Percentiles rank a stretch among this genome's conserved stretches.
Evolutionary conservation across 2,113 vertebrate genomes (phyloP).

Genomic region (Cottus gobio): DNA sequence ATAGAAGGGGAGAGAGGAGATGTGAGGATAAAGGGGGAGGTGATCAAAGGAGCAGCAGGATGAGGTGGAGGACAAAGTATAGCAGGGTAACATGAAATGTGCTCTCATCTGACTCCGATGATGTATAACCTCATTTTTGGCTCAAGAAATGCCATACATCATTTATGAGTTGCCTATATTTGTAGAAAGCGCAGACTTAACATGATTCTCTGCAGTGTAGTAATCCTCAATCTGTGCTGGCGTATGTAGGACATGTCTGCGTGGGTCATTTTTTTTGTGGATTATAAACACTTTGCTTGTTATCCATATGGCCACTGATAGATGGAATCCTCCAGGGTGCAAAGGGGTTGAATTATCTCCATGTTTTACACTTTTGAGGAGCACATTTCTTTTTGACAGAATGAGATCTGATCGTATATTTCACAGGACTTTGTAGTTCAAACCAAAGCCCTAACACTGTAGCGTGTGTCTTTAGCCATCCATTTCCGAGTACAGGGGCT

Average conservation of each 20-base stretch:
- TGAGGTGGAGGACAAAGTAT: not conserved
- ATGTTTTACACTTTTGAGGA: not conserved
- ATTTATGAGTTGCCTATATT: constrained; percentile 61
- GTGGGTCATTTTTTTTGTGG: constrained; percentile 29
- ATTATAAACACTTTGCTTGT: not conserved
- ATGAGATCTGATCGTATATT: not conserved
- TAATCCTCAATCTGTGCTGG: not conserved
- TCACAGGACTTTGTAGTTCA: not conserved
- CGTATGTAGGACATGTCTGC: constrained; percentile 46
- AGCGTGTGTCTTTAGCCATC: not conserved
- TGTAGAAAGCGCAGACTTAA: constrained; percentile 35
- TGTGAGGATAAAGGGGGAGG: constrained; percentile 8
- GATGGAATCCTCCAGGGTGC: not conserved
- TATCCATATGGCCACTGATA: not conserved
- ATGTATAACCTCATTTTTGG: constrained; percentile 61
- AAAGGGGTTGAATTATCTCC: not conserved
- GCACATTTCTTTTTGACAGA: not conserved
- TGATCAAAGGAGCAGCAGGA: not conserved
- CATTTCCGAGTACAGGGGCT: constrained; percentile 11
- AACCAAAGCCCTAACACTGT: not conserved
- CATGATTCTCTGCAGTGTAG: constrained; percentile 13
- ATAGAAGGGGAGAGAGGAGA: not conserved
- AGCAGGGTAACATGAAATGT: constrained; percentile 34
- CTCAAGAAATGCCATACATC: constrained; percentile 59
- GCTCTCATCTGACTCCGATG: constrained; percentile 43